These are phyloP conservation scores for Dunckerocampus dactyliophorus DNA, from an alignment of 2,113 vertebrate species.

Conservation along the genomic window DNA sequence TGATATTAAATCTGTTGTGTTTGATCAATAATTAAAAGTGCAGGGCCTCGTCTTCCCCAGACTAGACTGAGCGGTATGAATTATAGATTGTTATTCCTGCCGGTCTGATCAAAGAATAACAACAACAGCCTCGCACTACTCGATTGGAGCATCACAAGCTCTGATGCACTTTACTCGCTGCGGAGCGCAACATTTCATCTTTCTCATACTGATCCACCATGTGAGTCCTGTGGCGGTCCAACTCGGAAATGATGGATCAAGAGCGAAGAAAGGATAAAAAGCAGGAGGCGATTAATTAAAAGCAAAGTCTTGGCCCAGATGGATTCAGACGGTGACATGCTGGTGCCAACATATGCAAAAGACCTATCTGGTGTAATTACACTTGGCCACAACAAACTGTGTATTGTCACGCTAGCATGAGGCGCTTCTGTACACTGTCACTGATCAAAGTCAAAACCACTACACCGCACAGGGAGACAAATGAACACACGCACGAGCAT, in stretches of 20 bases:
- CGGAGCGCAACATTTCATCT: slow-evolving; percentile 45
- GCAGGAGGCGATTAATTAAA: slow-evolving; percentile 19
- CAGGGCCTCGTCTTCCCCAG: slow-evolving; percentile 61
- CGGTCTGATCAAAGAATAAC: slow-evolving; percentile 72
- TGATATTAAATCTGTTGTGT: slow-evolving; percentile 70
- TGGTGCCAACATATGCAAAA: slow-evolving; percentile 21
- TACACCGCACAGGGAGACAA: slow-evolving; percentile 8
- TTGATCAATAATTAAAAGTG: slow-evolving; percentile 72
- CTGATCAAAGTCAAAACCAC: slow-evolving; percentile 38
- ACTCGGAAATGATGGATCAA: slow-evolving; percentile 14
- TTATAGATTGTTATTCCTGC: slow-evolving; percentile 73
- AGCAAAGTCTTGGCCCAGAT: slow-evolving; percentile 30
- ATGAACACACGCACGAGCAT: slow-evolving; percentile 25
- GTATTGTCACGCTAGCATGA: slow-evolving; percentile 21
- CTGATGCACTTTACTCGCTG: slow-evolving; percentile 42
- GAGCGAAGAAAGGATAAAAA: slow-evolving; percentile 8
- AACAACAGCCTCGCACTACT: slow-evolving; percentile 52
- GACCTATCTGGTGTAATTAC: slow-evolving; percentile 41
- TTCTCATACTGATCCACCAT: slow-evolving; percentile 27
- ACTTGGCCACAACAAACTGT: slow-evolving; percentile 33
- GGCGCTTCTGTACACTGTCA: slow-evolving; percentile 19
- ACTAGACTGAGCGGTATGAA: slow-evolving; percentile 71
- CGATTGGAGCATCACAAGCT: slow-evolving; percentile 40
- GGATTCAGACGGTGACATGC: slow-evolving; percentile 11
- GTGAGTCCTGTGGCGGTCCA: slow-evolving; percentile 17